Conservation (phyloP, 2,113 vertebrate species). For the Carlito syrichta region DNA sequence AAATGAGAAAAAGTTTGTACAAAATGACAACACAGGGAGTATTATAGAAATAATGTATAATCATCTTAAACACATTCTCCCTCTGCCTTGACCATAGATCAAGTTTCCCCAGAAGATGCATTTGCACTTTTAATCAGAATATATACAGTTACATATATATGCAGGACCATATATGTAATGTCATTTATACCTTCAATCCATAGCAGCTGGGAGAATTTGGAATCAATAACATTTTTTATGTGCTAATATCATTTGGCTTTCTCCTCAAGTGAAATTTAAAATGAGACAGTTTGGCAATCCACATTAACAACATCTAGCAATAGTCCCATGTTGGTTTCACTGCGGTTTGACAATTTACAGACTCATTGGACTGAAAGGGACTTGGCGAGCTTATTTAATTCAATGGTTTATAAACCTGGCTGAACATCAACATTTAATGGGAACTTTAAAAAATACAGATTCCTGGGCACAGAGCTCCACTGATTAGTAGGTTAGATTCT, state of each 20-base stretch:
- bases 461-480: slow-evolving; percentile 9
- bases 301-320: slow-evolving; percentile 56
- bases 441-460: slow-evolving; percentile 57
- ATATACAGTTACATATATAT: no score
- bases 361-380: slow-evolving; percentile 63
- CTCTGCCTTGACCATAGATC: not conserved
- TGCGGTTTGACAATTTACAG: slow-evolving; percentile 69
- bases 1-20: not conserved
- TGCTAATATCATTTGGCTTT: slow-evolving; percentile 69
- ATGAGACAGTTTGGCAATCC: slow-evolving; percentile 66
- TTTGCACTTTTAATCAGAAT: not conserved
- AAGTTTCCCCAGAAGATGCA: slow-evolving; percentile 19
- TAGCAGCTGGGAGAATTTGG: slow-evolving; percentile 62
- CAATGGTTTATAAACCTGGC: slow-evolving; percentile 49
- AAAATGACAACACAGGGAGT: not conserved
- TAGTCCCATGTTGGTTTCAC: slow-evolving; percentile 54
- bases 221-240: slow-evolving; percentile 40
- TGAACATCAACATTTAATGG: slow-evolving; percentile 58
- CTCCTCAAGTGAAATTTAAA: slow-evolving; percentile 70
- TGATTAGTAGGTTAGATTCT: not conserved
- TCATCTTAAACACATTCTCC: not conserved
- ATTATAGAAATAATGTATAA: not conserved
- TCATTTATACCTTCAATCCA: slow-evolving; percentile 2
- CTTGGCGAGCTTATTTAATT: slow-evolving; percentile 62
- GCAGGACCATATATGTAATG: no score